Percentiles rank a stretch among this genome's conserved stretches.
These are phyloP conservation scores for Eriocheir sinensis DNA, from an alignment of 1,140 invertebrate genomes.

Conservation along the genomic window DNA sequence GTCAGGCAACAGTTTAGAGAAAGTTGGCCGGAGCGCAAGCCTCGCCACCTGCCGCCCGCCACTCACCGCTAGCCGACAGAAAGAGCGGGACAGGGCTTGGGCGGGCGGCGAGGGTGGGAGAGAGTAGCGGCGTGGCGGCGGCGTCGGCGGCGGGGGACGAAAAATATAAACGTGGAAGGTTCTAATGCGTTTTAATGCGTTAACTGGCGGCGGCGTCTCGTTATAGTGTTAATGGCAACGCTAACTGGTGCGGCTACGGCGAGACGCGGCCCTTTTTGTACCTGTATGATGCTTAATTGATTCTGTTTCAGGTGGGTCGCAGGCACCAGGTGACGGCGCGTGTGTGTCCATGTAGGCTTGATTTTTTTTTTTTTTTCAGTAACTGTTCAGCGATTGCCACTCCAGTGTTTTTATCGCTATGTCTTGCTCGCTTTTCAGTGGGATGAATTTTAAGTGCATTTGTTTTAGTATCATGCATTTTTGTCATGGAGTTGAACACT, in stretches of 20 bases:
- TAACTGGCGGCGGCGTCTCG: constrained; percentile 38
- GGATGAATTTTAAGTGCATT: constrained; percentile 26
- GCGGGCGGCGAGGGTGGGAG: background rate
- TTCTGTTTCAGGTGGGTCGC: constrained; percentile 35
- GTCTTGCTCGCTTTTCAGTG: constrained; percentile 23
- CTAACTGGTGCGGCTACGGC: constrained; percentile 9
- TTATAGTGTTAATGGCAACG: constrained; percentile 42
- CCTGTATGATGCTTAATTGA: constrained; percentile 43
- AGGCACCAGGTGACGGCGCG: background rate
- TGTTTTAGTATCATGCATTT: constrained; percentile 26
- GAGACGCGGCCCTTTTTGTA: background rate
- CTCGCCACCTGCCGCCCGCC: background rate
- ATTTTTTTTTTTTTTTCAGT: constrained; percentile 7
- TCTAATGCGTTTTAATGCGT: constrained; percentile 55
- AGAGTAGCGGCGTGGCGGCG: background rate
- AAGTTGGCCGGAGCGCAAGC: constrained; percentile 7
- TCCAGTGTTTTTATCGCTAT: constrained; percentile 11
- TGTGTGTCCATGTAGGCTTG: constrained; percentile 1
- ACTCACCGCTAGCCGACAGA: background rate
- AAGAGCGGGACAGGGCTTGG: background rate
- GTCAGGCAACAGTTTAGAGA: constrained; percentile 23
- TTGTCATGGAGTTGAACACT: background rate
- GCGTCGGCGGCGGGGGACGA: too few relatives aligned
- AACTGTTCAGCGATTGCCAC: background rate
- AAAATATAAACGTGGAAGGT: background rate